Evolutionary conservation across 2,113 vertebrate species (phyloP), one percentile per base, ranked within the genome.

Genomic region (Pelecanoides urinatrix): DNA sequence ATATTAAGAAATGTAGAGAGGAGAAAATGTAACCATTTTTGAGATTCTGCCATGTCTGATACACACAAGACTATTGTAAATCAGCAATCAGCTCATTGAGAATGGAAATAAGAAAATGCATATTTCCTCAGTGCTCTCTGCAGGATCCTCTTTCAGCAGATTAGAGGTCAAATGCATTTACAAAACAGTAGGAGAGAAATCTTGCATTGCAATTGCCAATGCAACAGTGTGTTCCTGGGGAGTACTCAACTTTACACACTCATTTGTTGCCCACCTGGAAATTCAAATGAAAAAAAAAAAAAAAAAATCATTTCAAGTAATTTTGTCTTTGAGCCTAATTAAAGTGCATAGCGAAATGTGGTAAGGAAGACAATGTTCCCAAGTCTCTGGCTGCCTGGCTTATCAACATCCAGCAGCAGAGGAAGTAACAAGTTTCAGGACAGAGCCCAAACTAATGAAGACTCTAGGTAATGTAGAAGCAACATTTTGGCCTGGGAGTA

Each of bases 101-200:
- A 94, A 89, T 50, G 34, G 59, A 94, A 95, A 62, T 56, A 68
- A 95, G 59, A 85, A 81, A 92, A 88, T 78, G 34, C 81, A 85
- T 45, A 62, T 89, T 89, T 86, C 59, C 38, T 83, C 45, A 56
- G 36, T 68, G 50, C 6, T 92, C 44, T 95, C 65, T 78, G 73
- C 59, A 93, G 91, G 74, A 93, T 73, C 38, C 44, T 49, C 44
- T 96, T 96, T 76, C 38, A 93, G 88, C 74, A 92, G 72, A 78
- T 81, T 59, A 82, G 49, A 32, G 53, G 66, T 96, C 91, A 97
- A 75, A 94, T 88, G 27, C 47, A 88, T 88, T 95, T 95, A 84
- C 21, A 76, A 63, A 96, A 94, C 66, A 94, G 21, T 62, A 74
- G 72, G 45, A 78, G 47, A 56, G 34, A 32, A 95, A 25, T 44